Base-by-base conservation (phyloP, 2,888 invertebrate genomes). In the Clostera curtula region DNA sequence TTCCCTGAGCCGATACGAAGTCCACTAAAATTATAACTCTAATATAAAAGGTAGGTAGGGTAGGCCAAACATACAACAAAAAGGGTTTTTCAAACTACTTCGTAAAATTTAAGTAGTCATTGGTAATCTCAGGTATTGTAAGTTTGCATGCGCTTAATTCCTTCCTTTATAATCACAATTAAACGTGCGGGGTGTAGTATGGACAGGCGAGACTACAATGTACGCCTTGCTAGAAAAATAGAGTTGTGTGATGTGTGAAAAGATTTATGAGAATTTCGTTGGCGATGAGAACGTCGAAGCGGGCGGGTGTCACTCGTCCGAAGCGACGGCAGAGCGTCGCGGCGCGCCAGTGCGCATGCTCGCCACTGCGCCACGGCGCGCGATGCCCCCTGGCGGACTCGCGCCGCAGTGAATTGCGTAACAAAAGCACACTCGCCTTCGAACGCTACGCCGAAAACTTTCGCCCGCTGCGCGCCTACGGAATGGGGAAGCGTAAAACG, bases 331-430 rank as follows among this genome's bases (percentile, higher is more conserved):
- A 23, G 24, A 24, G 24, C 22, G 27, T 19, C 41, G 40, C 38
- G 26, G 51, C 34, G 43, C 48, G 49, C 19, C 38, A 72, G 52
- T 71, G 79, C 83, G 83, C 83, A 83, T 79, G 83, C 83, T 54
- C 75, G 80, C 56, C 80, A 82, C 76, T 83, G 83, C 83, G 82
- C 83, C 83, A 82, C 77, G 62, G 56, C 66, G 59, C 67, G 69
- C 72, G 73, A 70, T 76, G 76, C 82, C 82, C 82, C 79, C 82
- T 80, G 67, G 80, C 69, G 80, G 80, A 63, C 57, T 63, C 53
- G 58, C 73, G 61, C 61, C 73, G 80, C 82, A 82, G 71, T 73
- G 69, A 71, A 57, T 83, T 83, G 82, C 83, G 82, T 83, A 82
- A 83, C 82, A 71, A 73, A 67, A 75, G 69, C 77, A 74, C 77